A percentile compares a stretch with the other conserved stretches of the same genome.
Conservation (phyloP, 64 coral and sea anemone genomes). For the Hydrozoanthus tunicans region DNA sequence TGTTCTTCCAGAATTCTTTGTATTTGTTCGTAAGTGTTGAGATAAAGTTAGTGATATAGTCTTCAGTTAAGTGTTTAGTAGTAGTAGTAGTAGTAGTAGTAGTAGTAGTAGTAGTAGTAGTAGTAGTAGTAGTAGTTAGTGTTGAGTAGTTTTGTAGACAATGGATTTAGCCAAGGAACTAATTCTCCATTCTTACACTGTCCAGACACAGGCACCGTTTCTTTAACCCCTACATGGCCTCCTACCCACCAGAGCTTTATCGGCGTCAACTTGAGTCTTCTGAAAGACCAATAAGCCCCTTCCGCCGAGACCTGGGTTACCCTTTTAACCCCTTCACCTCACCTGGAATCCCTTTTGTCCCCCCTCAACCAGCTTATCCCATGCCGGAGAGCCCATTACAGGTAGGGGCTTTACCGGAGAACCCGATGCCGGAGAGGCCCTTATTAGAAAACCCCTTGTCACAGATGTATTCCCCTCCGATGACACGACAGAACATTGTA, state of each 20-base stretch:
- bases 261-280: conserved; percentile 1
- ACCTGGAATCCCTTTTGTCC: conserved; percentile 2
- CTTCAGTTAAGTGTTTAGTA: too few relatives aligned
- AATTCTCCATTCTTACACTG: background rate
- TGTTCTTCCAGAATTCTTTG: too few relatives aligned
- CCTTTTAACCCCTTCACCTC: conserved; percentile 1
- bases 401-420: conserved; percentile 12
- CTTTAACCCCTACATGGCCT: conserved; percentile 30
- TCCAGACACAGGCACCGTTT: conserved; percentile 36
- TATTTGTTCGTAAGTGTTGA: too few relatives aligned
- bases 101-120: too few relatives aligned
- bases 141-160: too few relatives aligned
- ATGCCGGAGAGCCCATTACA: conserved; percentile 11
- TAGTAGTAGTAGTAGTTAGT: too few relatives aligned
- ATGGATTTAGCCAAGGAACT: too few relatives aligned
- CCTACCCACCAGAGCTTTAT: conserved; percentile 2
- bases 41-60: too few relatives aligned
- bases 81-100: too few relatives aligned
- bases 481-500: conserved; percentile 76
- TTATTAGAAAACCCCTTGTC: background rate
- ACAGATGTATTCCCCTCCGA: conserved; percentile 37
- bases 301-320: conserved; percentile 14
- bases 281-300: background rate
- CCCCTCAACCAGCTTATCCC: background rate
- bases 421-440: conserved; percentile 24